phyloP scores from a whole-genome alignment of 2,888 invertebrate genomes.

The Strigamia transsilvanica region DNA sequence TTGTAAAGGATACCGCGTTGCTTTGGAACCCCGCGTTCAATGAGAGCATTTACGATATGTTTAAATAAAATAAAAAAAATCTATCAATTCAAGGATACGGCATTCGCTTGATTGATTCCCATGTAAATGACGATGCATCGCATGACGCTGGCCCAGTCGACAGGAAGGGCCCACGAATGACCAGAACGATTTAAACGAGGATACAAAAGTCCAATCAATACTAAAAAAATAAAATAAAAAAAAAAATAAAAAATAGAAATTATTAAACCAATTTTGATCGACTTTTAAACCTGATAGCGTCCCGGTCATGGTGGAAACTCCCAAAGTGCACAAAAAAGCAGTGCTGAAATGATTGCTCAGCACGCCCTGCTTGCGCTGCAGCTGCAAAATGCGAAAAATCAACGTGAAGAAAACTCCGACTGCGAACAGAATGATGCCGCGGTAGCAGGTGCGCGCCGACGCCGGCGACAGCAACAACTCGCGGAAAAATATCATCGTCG shows the following conservation, averaged over 20 bases:
- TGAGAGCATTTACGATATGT: too few relatives aligned
- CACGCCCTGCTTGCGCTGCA: constrained; percentile 62
- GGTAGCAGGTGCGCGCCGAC: background rate
- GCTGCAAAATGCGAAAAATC: constrained; percentile 64
- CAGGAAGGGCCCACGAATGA: constrained; percentile 61
- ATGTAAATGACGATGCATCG: constrained; percentile 66
- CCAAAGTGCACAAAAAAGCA: constrained; percentile 10
- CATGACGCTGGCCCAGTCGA: constrained; percentile 67
- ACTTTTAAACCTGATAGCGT: background rate
- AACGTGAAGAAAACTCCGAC: constrained; percentile 64
- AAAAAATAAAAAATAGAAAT: background rate
- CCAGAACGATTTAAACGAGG: constrained; percentile 64
- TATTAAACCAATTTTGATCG: background rate
- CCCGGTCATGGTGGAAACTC: background rate
- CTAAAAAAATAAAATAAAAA: constrained; percentile 60
- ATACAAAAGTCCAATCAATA: constrained; percentile 64
- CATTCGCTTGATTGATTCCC: constrained; percentile 67
- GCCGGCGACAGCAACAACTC: background rate
- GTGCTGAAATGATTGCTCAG: constrained; percentile 58
- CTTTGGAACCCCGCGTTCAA: too few relatives aligned
- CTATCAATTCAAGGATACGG: constrained; percentile 61
- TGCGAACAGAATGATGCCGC: constrained; percentile 60
- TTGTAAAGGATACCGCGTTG: too few relatives aligned
- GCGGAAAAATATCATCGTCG: background rate
- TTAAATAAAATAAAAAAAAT: too few relatives aligned